Evolutionary conservation across 2,113 vertebrate genomes (phyloP).

Genomic region (Stegastes partitus): DNA sequence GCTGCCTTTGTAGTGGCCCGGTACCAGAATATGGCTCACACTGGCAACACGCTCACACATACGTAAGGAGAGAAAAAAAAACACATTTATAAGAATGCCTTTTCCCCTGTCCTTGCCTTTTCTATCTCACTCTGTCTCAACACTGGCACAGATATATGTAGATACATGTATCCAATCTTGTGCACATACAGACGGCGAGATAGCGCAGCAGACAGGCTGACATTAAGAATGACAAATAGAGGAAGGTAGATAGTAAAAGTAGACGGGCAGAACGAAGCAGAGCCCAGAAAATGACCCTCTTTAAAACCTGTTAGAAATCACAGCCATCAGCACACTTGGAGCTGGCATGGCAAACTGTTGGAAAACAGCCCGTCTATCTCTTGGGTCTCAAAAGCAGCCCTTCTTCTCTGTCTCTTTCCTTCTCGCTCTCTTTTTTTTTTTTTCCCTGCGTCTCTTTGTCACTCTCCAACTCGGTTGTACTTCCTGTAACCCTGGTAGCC

Average conservation of each 20-base stretch:
- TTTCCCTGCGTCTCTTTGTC: constrained; percentile 63
- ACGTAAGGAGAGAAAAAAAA: constrained; percentile 8
- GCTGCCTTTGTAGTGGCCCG: constrained; percentile 81
- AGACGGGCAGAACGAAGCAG: constrained; percentile 47
- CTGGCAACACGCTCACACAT: constrained; percentile 53
- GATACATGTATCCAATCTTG: constrained; percentile 55
- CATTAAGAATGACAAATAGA: constrained; percentile 66
- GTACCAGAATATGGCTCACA: constrained; percentile 58
- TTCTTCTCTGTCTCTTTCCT: constrained; percentile 53
- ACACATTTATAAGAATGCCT: constrained; percentile 37
- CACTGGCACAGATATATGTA: constrained; percentile 34
- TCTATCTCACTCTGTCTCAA: constrained; percentile 39
- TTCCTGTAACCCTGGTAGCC: constrained; percentile 85
- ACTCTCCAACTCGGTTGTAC: constrained; percentile 73
- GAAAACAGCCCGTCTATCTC: constrained; percentile 61
- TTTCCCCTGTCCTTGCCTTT: constrained; percentile 36
- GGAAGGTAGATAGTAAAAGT: constrained; percentile 51
- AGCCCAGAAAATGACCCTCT: constrained; percentile 57
- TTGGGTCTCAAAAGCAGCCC: constrained; percentile 52
- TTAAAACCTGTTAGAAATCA: constrained; percentile 58
- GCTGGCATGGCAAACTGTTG: constrained; percentile 55
- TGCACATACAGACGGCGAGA: constrained; percentile 68
- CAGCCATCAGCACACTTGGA: constrained; percentile 52
- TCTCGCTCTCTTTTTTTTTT: constrained; percentile 49
- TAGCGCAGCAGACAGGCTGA: constrained; percentile 57